A percentile compares a stretch with the other conserved stretches of the same genome.
Evolutionary conservation across 2,113 vertebrate species (phyloP).

Genomic region (Zosterops pallidus): DNA sequence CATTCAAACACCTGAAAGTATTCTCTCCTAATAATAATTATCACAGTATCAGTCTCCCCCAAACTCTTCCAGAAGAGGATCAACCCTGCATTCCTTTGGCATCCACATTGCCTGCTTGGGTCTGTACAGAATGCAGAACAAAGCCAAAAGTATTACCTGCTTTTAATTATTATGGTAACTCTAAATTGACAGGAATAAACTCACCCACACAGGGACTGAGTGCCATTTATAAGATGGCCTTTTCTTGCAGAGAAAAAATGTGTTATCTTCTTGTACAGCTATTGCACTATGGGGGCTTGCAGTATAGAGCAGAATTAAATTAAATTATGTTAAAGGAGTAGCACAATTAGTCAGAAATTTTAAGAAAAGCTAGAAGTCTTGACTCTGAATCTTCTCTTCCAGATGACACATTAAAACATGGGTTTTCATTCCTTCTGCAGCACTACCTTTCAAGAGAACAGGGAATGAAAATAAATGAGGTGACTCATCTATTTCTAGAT

Average conservation of each 20-base stretch:
- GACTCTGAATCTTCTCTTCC: neutral
- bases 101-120: neutral
- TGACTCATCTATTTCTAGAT: neutral
- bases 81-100: neutral
- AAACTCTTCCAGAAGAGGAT: neutral
- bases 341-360: neutral
- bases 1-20: slow-evolving; percentile 1
- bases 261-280: neutral
- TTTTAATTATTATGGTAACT: neutral
- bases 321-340: neutral
- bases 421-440: neutral
- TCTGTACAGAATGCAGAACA: neutral
- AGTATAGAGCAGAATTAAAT: neutral
- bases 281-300: neutral
- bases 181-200: neutral
- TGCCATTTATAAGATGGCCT: neutral
- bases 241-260: neutral
- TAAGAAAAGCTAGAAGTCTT: neutral
- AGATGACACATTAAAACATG: neutral
- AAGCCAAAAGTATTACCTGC: neutral
- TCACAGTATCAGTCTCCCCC: neutral
- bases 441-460: neutral
- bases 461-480: neutral
- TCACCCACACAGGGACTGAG: neutral
- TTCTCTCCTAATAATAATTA: slow-evolving; percentile 1